Percentiles rank a stretch among this genome's conserved stretches.
Evolutionary conservation across 2,113 vertebrate genomes (phyloP).

Genomic region (Ictalurus furcatus): DNA sequence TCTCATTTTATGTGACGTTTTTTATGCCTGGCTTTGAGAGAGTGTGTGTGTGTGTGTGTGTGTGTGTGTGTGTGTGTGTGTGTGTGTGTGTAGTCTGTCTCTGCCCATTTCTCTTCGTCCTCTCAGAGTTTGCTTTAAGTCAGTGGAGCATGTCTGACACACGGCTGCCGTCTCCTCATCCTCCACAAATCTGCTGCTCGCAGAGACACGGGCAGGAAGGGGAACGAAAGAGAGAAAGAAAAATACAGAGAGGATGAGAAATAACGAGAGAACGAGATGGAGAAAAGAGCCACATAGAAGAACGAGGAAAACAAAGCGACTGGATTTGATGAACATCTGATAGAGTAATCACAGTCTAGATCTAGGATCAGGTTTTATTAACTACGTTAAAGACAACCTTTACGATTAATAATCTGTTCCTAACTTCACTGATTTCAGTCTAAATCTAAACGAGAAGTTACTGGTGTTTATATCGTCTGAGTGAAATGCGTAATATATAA

Average conservation of each 20-base stretch:
- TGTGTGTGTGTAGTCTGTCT: neutral
- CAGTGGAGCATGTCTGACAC: conserved; percentile 9
- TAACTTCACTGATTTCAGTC: neutral
- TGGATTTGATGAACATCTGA: neutral
- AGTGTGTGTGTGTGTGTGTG: conserved; percentile 1
- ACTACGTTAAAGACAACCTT: too few species aligned
- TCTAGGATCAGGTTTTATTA: neutral
- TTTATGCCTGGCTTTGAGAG: neutral
- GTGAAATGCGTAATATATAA: too few species aligned
- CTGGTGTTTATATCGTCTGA: too few species aligned
- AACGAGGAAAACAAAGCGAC: neutral
- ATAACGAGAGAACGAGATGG: neutral
- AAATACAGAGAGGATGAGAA: neutral
- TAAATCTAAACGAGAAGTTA: neutral
- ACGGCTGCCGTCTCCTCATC: neutral
- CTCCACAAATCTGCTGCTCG: conserved; percentile 16
- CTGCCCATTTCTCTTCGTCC: neutral
- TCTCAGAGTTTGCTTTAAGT: neutral
- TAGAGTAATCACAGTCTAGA: neutral
- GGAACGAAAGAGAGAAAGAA: neutral
- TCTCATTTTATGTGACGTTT: neutral
- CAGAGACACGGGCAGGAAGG: neutral
- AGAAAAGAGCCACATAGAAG: neutral
- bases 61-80: neutral
- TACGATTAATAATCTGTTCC: neutral